Percentiles rank a stretch among this genome's conserved stretches.
Conservation (phyloP, 2,888 invertebrate species). For the Timema cristinae region DNA sequence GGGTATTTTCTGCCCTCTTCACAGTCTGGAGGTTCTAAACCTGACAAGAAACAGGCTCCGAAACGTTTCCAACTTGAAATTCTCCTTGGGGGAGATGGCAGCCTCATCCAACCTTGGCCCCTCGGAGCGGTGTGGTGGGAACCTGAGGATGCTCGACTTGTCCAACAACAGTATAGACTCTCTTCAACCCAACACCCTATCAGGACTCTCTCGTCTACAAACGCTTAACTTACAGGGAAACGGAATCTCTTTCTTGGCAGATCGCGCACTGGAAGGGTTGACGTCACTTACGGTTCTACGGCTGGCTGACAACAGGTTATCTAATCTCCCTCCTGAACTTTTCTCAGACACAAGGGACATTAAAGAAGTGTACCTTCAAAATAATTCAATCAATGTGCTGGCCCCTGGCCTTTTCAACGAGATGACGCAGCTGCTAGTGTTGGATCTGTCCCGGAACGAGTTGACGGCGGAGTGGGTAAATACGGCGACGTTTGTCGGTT, state of each 20-base stretch:
- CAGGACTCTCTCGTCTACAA: slow-evolving; percentile 65
- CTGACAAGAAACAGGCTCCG: slow-evolving; percentile 74
- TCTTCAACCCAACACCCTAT: slow-evolving; percentile 66
- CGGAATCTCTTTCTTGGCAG: slow-evolving; percentile 68
- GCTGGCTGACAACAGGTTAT: slow-evolving; percentile 75
- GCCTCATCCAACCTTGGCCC: slow-evolving; percentile 49
- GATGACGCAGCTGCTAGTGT: slow-evolving; percentile 66
- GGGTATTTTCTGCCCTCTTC: slow-evolving; percentile 70
- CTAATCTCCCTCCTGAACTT: slow-evolving; percentile 74
- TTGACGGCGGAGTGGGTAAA: slow-evolving; percentile 79
- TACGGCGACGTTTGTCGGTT: slow-evolving; percentile 71
- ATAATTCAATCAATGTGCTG: slow-evolving; percentile 75
- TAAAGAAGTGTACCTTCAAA: slow-evolving; percentile 75
- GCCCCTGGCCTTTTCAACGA: slow-evolving; percentile 77
- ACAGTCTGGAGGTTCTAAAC: slow-evolving; percentile 70
- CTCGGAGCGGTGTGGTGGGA: slow-evolving; percentile 65
- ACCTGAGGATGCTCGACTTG: slow-evolving; percentile 65
- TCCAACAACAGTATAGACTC: slow-evolving; percentile 75
- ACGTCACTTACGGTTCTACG: slow-evolving; percentile 67
- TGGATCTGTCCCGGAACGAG: slow-evolving; percentile 75
- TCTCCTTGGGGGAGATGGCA: slow-evolving; percentile 47
- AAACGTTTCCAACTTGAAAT: slow-evolving; percentile 69
- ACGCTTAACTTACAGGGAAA: slow-evolving; percentile 74
- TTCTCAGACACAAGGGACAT: slow-evolving; percentile 74
- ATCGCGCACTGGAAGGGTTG: slow-evolving; percentile 72